Conservation (phyloP, 2,888 invertebrate genomes). For the Volucella inflata region DNA sequence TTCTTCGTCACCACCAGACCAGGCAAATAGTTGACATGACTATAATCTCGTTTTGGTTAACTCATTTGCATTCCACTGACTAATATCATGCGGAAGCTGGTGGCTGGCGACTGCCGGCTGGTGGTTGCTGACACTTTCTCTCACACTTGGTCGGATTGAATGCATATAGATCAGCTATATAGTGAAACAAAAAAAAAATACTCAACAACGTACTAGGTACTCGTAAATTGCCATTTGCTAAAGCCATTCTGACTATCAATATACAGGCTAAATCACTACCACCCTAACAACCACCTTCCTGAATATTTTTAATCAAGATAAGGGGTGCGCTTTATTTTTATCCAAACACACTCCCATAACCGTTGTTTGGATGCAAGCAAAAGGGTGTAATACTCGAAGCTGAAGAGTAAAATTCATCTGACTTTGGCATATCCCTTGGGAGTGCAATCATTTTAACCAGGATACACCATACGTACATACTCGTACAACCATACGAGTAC, state of each 20-base stretch:
- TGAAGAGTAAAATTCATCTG: slow-evolving; percentile 19
- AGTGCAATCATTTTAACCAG: slow-evolving; percentile 52
- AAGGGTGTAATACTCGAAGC: background rate
- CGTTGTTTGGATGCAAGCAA: background rate
- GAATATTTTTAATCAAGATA: too few relatives aligned
- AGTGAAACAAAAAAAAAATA: too few relatives aligned
- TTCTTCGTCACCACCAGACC: slow-evolving; percentile 38
- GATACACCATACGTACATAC: slow-evolving; percentile 18
- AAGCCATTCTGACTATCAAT: too few relatives aligned
- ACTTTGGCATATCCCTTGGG: slow-evolving; percentile 53
- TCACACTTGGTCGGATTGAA: too few relatives aligned
- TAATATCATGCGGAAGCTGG: slow-evolving; percentile 35
- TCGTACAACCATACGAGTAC: background rate
- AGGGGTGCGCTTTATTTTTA: slow-evolving; percentile 12
- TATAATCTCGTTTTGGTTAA: slow-evolving; percentile 67
- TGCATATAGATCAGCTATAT: too few relatives aligned
- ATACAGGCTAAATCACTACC: too few relatives aligned
- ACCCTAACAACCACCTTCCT: too few relatives aligned
- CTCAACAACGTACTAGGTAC: too few relatives aligned
- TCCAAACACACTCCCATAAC: slow-evolving; percentile 15
- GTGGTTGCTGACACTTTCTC: too few relatives aligned
- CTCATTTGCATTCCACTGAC: slow-evolving; percentile 67
- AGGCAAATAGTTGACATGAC: slow-evolving; percentile 65
- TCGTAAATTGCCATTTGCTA: too few relatives aligned
- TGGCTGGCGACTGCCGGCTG: background rate